Evolutionary conservation across 2,113 vertebrate genomes (phyloP).

Genomic region (Laterallus jamaicensis): DNA sequence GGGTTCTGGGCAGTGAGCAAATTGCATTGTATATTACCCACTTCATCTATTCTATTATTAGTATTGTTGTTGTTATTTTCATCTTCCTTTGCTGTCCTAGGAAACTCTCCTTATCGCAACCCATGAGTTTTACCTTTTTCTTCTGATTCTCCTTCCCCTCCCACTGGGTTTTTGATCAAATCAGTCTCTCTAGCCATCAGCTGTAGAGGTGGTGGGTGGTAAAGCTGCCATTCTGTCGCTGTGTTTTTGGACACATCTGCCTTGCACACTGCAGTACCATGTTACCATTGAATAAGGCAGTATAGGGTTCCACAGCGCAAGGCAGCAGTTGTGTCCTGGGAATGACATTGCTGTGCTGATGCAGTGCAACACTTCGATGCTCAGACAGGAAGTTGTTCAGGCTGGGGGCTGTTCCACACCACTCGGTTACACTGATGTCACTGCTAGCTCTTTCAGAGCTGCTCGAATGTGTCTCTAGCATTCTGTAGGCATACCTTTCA

Average conservation of each 20-base stretch:
- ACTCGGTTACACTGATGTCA: not conserved
- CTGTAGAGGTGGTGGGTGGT: not conserved
- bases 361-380: not conserved
- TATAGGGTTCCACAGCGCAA: not conserved
- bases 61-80: too few relatives aligned
- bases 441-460: not conserved
- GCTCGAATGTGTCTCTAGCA: not conserved
- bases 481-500: not conserved
- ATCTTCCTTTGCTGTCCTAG: too few relatives aligned
- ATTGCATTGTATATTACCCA: too few relatives aligned
- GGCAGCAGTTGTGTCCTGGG: not conserved
- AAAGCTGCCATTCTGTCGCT: not conserved
- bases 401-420: not conserved
- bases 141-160: too few relatives aligned
- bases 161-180: not conserved
- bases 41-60: too few relatives aligned
- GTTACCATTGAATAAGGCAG: not conserved
- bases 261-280: not conserved
- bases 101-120: too few relatives aligned
- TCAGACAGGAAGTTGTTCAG: not conserved
- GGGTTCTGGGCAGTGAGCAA: too few relatives aligned
- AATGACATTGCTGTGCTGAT: not conserved
- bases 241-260: not conserved
- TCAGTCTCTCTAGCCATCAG: not conserved
- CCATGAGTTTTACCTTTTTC: too few relatives aligned